These are phyloP conservation scores for Sebastolobus altivelis DNA, from an alignment of 2,797 vertebrate genomes.

Conservation along the genomic window DNA sequence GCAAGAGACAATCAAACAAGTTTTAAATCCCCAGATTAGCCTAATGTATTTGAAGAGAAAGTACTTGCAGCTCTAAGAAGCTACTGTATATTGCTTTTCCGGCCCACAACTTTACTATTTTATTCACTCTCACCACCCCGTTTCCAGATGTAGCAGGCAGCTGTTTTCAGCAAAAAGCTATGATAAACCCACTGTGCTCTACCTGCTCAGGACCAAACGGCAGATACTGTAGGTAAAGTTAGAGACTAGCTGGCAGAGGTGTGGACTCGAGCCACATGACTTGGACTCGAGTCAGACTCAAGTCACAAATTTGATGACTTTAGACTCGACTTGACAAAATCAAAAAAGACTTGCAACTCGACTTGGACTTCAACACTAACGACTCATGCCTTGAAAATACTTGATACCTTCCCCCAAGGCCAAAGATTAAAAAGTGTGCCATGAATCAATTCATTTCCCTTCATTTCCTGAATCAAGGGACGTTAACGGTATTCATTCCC, in stretches of 20 bases:
- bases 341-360: no score
- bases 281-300: no score
- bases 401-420: no score
- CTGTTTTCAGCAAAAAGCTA: neutral
- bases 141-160: neutral
- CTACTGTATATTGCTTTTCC: neutral
- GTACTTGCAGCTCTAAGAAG: neutral
- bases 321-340: no score
- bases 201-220: neutral
- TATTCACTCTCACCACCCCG: neutral
- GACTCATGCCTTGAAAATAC: no score
- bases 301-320: no score
- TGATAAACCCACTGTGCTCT: neutral
- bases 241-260: neutral
- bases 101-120: neutral
- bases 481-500: no score
- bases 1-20: neutral
- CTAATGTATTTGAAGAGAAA: slow-evolving; percentile 9
- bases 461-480: no score
- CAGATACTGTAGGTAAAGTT: neutral
- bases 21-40: slow-evolving; percentile 18
- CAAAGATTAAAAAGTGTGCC: no score
- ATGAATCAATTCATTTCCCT: no score
- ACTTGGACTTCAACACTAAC: no score
- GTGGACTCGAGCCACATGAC: no score